Conservation (phyloP, 2,797 vertebrate genomes). For the Salmo trutta region DNA sequence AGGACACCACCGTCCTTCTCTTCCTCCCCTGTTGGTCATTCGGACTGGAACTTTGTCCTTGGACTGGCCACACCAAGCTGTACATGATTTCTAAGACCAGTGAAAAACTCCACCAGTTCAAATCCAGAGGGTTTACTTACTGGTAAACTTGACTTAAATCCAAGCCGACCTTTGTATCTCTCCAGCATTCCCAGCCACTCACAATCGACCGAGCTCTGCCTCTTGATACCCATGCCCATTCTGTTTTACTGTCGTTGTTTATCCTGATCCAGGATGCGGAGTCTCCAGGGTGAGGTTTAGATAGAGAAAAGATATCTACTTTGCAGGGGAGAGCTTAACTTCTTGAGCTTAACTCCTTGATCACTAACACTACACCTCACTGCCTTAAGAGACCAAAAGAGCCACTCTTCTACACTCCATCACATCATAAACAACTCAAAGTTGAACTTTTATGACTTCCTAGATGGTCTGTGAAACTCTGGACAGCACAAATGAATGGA, state of each 20-base stretch:
- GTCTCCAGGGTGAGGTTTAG: not conserved
- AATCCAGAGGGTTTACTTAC: not conserved
- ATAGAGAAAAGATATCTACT: not conserved
- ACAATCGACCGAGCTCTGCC: not conserved
- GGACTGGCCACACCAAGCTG: slow-evolving; percentile 9
- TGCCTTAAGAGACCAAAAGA: not conserved
- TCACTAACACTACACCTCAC: not conserved
- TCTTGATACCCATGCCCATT: not conserved
- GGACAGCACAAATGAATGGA: slow-evolving; percentile 7
- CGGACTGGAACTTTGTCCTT: not conserved
- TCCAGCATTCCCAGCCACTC: slow-evolving; percentile 11
- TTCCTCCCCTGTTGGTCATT: slow-evolving; percentile 29
- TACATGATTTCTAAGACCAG: slow-evolving; percentile 42
- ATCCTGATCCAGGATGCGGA: not conserved
- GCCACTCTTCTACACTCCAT: slow-evolving; percentile 50
- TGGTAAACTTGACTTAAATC: slow-evolving; percentile 2
- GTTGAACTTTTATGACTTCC: slow-evolving; percentile 57
- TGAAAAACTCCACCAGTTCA: not conserved
- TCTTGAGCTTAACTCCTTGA: too few species aligned
- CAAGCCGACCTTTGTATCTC: slow-evolving; percentile 11
- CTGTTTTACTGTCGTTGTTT: not conserved
- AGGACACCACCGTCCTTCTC: slow-evolving; percentile 59
- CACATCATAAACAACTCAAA: slow-evolving; percentile 54
- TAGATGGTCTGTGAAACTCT: slow-evolving; percentile 17
- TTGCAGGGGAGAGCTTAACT: not conserved